phyloP scores from a whole-genome alignment of 2,113 vertebrate genomes.

The Neodontobutis hainanensis region DNA sequence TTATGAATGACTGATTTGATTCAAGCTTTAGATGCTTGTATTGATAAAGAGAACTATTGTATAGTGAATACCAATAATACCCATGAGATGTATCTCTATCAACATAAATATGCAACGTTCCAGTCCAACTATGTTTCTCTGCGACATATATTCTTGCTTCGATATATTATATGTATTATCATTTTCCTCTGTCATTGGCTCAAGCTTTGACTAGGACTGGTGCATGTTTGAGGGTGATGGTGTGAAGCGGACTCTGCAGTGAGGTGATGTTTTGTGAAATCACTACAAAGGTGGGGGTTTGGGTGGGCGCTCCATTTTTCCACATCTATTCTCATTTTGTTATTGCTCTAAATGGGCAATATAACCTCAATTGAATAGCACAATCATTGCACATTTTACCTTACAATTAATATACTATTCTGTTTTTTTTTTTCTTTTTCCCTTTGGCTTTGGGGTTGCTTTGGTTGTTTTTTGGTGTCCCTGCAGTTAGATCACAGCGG shows the following conservation, averaged over 20 bases:
- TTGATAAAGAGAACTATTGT: too few species aligned
- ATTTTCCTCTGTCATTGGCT: constrained; percentile 27
- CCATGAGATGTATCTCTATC: not conserved
- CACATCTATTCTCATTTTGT: constrained; percentile 29
- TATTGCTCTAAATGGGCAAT: constrained; percentile 13
- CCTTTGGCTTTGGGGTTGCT: constrained; percentile 17
- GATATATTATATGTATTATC: not conserved
- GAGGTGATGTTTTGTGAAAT: constrained; percentile 68
- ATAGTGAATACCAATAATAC: too few species aligned
- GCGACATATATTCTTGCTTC: constrained; percentile 4
- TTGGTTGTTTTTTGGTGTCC: constrained; percentile 39
- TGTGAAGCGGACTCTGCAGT: constrained; percentile 32
- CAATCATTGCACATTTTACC: not conserved
- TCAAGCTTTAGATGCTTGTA: too few species aligned
- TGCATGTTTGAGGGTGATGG: constrained; percentile 25
- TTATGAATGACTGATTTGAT: too few species aligned
- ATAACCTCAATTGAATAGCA: not conserved
- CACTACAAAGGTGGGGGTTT: constrained; percentile 32
- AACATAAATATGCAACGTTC: not conserved
- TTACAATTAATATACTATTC: not conserved
- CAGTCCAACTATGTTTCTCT: not conserved
- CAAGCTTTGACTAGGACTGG: constrained; percentile 5
- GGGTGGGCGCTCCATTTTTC: constrained; percentile 28
- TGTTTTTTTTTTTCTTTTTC: not conserved
- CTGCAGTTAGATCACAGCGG: constrained; percentile 37